Base-by-base conservation (phyloP, 1,140 invertebrate genomes). In the Camponotus floridanus region DNA sequence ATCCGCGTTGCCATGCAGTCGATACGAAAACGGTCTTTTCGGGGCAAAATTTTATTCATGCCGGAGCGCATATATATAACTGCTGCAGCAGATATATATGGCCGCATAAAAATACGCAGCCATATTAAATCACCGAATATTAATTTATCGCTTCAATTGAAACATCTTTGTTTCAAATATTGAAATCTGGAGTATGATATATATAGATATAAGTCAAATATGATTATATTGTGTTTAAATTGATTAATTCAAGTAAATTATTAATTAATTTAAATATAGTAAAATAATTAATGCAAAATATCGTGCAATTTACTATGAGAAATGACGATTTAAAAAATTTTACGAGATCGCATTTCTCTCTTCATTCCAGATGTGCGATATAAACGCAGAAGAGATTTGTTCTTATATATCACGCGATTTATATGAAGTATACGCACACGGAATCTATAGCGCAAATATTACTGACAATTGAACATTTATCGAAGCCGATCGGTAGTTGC, bases 81-180 rank as follows among this genome's bases (percentile, higher is more conserved):
- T 80, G 48, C 55, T 71, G 74, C 61, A 48, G 67, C 62, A 67
- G 76, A 85, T 80, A 85, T 80, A 85, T 85, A 85, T 64, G 76
- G n/a, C 68, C 26, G n/a, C 13, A 68, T 68, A 68, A 85, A 79
- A 85, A 48, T 85, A 45, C 57, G 73, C 39, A 45, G 55, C 51
- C 51, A 21, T 48, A 67, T 68, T 61, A 85, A 67, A 59, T 55
- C 36, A 73, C 79, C 48, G 26, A n/a, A 57, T 67, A 51, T 79
- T 78, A 80, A 31, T 33, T 59, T 79, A 74, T 67, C 74, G 48
- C 68, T 51, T 51, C 48, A 18, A 51, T 18, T 51, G 13, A 3
- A 15, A 59, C 48, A 85, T 48, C 15, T 26, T 1, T 31, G n/a
- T 83, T 83, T 62, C 68, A 61, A 61, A 61, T 61, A 61, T 48